Evolutionary conservation across 2,113 vertebrate species (phyloP).

Genomic region (Antigone vipio): DNA sequence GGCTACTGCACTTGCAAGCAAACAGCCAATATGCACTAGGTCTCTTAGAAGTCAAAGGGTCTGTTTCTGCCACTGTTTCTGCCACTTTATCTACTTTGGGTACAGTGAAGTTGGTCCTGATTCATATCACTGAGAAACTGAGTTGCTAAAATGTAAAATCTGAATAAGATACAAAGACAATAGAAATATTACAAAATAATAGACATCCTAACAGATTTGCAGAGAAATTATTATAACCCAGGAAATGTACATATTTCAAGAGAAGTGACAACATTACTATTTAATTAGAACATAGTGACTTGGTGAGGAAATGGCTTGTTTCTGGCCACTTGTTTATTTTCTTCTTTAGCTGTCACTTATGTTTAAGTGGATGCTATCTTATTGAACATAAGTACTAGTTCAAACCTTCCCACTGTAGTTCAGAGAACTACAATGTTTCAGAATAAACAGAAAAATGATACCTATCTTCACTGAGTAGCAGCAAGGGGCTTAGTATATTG

Average conservation of each 20-base stretch:
- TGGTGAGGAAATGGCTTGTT: background rate
- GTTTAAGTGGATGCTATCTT: background rate
- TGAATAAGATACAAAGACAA: background rate
- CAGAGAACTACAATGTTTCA: slow-evolving; percentile 4
- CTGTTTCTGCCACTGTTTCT: slow-evolving; percentile 5
- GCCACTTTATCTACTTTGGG: background rate
- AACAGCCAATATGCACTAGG: background rate
- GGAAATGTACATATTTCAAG: background rate
- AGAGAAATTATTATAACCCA: background rate
- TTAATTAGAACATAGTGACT: background rate
- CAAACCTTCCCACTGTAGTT: slow-evolving; percentile 4
- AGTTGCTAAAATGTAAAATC: background rate
- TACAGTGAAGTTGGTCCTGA: background rate
- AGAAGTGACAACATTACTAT: background rate
- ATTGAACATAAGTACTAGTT: background rate
- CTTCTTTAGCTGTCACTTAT: background rate
- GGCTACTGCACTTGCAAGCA: slow-evolving; percentile 13
- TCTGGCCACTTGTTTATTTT: slow-evolving; percentile 5
- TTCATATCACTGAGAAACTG: background rate
- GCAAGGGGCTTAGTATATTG: background rate
- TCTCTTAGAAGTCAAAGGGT: slow-evolving; percentile 1
- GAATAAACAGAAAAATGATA: slow-evolving; percentile 27
- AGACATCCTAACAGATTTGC: background rate
- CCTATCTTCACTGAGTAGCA: slow-evolving; percentile 2
- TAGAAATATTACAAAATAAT: background rate